phyloP scores from a whole-genome alignment of 1,140 invertebrate species.

The Camponotus vicinus region DNA sequence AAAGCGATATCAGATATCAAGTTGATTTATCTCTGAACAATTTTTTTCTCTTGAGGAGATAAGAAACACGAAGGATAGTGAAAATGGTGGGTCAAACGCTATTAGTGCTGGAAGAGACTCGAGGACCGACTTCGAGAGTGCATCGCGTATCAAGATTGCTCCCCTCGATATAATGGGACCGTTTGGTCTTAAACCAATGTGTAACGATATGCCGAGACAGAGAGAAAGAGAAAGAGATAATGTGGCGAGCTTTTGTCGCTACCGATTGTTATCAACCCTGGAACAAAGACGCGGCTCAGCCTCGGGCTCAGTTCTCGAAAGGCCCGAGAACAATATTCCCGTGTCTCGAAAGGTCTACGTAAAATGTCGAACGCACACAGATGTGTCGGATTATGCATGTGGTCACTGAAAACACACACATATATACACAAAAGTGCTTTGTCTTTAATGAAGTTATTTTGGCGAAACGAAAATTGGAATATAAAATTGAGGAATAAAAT shows the following conservation, averaged over 20 bases:
- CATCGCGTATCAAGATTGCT: constrained; percentile 35
- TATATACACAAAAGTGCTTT: not conserved
- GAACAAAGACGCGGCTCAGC: constrained; percentile 44
- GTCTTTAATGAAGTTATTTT: constrained; percentile 14
- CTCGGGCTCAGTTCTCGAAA: constrained; percentile 49
- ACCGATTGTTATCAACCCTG: constrained; percentile 66
- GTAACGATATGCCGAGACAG: constrained; percentile 52
- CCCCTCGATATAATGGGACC: constrained; percentile 10
- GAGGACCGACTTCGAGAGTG: constrained; percentile 13
- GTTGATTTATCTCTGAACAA: not conserved
- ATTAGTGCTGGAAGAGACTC: constrained; percentile 12
- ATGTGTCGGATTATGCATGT: not conserved
- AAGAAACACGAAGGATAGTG: not conserved
- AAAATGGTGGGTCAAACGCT: constrained; percentile 3
- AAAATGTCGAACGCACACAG: constrained; percentile 5
- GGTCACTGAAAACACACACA: too few species aligned
- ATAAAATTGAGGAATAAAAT: not conserved
- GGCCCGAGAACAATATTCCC: not conserved
- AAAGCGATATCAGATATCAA: not conserved
- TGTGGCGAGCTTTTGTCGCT: constrained; percentile 44
- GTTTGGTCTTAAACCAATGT: constrained; percentile 51
- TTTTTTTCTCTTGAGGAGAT: not conserved
- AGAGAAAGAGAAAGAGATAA: constrained; percentile 15
- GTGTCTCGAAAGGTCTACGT: not conserved
- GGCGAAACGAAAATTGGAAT: constrained; percentile 6